Percentiles rank a stretch among this genome's conserved stretches.
Evolutionary conservation across 2,113 vertebrate species (phyloP).

Genomic region (Platysternon megacephalum): DNA sequence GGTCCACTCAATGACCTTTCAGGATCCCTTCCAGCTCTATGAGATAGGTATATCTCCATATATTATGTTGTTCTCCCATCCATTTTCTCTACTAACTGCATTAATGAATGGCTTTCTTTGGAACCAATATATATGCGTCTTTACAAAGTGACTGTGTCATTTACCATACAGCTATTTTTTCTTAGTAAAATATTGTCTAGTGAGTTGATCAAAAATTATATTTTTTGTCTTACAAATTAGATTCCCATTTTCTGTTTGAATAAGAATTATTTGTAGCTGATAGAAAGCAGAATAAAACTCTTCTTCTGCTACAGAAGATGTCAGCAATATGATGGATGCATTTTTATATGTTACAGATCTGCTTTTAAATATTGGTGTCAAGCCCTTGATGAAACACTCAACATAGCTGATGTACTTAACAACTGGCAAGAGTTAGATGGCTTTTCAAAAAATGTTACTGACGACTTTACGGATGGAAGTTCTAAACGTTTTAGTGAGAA

Average conservation of each 20-base stretch:
- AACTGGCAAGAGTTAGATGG: slow-evolving; percentile 85
- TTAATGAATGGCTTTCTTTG: not conserved
- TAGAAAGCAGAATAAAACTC: not conserved
- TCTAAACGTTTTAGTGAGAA: slow-evolving; percentile 80
- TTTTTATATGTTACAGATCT: slow-evolving; percentile 78
- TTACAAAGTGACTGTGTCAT: not conserved
- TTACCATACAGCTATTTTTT: not conserved
- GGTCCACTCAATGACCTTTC: no score
- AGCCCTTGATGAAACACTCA: slow-evolving; percentile 88
- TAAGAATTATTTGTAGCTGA: slow-evolving; percentile 29
- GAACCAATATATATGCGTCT: not conserved
- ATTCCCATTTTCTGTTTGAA: slow-evolving; percentile 38
- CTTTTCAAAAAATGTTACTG: slow-evolving; percentile 31
- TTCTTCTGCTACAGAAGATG: slow-evolving; percentile 46
- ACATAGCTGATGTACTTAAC: slow-evolving; percentile 79
- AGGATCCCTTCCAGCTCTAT: no score
- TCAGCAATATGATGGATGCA: slow-evolving; percentile 15
- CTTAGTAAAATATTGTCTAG: not conserved
- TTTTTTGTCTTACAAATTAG: not conserved
- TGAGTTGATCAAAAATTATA: not conserved
- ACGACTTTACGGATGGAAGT: slow-evolving; percentile 1
- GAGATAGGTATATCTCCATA: no score
- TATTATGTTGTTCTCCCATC: not conserved
- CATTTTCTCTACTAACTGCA: not conserved
- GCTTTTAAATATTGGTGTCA: slow-evolving; percentile 90